These are phyloP conservation scores for Tuta absoluta DNA, from an alignment of 2,888 invertebrate genomes.

Conservation along the genomic window DNA sequence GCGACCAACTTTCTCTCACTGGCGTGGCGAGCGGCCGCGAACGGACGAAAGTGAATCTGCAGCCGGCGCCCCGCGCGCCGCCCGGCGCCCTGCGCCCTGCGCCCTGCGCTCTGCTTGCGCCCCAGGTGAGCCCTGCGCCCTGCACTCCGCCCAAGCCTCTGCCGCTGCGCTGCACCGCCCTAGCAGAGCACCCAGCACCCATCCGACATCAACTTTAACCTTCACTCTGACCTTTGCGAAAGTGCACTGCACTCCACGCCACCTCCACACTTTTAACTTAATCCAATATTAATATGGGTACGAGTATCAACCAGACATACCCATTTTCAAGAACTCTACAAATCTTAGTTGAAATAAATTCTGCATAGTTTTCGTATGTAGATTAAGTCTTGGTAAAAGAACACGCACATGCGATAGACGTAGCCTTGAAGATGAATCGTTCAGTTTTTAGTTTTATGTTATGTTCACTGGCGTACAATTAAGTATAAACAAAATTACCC, in stretches of 20 bases:
- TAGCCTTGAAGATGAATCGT: constrained; percentile 23
- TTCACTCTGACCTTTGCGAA: constrained; percentile 76
- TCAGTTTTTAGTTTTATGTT: constrained; percentile 25
- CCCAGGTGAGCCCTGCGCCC: constrained; percentile 37
- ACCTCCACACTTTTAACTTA: neutral
- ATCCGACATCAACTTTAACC: constrained; percentile 76
- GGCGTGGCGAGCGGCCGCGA: constrained; percentile 74
- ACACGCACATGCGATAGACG: constrained; percentile 10
- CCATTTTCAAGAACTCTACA: neutral
- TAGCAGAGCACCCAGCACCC: constrained; percentile 48
- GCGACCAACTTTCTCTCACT: constrained; percentile 82
- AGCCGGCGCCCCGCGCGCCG: constrained; percentile 53
- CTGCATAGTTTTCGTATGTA: neutral
- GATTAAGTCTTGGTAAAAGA: neutral
- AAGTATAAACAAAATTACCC: constrained; percentile 31
- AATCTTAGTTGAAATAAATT: neutral
- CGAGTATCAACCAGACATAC: neutral
- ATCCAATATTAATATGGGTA: neutral
- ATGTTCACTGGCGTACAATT: neutral
- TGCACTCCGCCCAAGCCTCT: constrained; percentile 50
- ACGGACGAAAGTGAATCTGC: constrained; percentile 81
- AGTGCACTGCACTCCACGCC: constrained; percentile 67
- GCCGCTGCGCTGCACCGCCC: constrained; percentile 52
- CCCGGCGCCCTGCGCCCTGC: constrained; percentile 52
- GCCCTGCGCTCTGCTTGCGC: constrained; percentile 47